Percentiles rank a stretch among this genome's conserved stretches.
phyloP scores from a whole-genome alignment of 2,113 vertebrate species.

The Suncus etruscus region DNA sequence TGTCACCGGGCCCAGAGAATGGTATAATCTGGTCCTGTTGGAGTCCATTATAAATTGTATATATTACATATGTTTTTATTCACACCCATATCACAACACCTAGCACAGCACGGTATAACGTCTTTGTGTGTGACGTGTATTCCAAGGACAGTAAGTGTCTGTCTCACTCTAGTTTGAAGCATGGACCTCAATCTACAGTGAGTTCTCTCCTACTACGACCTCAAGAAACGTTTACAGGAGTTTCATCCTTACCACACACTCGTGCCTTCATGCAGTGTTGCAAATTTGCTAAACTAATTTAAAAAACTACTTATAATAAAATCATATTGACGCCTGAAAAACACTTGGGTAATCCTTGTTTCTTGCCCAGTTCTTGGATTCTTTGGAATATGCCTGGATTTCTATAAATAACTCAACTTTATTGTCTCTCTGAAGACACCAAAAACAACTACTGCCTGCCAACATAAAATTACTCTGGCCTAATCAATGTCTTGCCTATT shows the following conservation, averaged over 20 bases:
- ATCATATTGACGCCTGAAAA: conserved; percentile 58
- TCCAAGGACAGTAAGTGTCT: conserved; percentile 42
- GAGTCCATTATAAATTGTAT: conserved; percentile 94
- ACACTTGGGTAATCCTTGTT: conserved; percentile 6
- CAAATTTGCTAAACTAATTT: conserved; percentile 45
- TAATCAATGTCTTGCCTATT: neutral
- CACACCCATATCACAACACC: conserved; percentile 84
- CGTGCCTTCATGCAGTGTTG: conserved; percentile 12
- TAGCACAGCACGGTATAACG: conserved; percentile 80
- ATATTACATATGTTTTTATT: conserved; percentile 86
- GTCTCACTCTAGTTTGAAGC: conserved; percentile 69
- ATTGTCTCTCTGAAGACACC: conserved; percentile 79
- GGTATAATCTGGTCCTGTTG: conserved; percentile 99
- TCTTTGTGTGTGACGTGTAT: conserved; percentile 67
- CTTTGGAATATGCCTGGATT: conserved; percentile 47
- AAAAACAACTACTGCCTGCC: conserved; percentile 60
- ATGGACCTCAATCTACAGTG: conserved; percentile 46
- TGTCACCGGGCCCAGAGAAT: conserved; percentile 98
- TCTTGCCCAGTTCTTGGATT: conserved; percentile 40
- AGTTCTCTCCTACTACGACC: conserved; percentile 10
- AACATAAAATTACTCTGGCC: conserved; percentile 37
- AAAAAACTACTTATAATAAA: conserved; percentile 45
- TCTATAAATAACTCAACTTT: conserved; percentile 53
- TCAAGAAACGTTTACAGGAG: conserved; percentile 39
- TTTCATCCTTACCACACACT: conserved; percentile 2